Percentiles rank a stretch among this genome's conserved stretches.
These are phyloP conservation scores for Liasis olivaceus DNA, from an alignment of 2,797 vertebrate species.

Conservation along the genomic window DNA sequence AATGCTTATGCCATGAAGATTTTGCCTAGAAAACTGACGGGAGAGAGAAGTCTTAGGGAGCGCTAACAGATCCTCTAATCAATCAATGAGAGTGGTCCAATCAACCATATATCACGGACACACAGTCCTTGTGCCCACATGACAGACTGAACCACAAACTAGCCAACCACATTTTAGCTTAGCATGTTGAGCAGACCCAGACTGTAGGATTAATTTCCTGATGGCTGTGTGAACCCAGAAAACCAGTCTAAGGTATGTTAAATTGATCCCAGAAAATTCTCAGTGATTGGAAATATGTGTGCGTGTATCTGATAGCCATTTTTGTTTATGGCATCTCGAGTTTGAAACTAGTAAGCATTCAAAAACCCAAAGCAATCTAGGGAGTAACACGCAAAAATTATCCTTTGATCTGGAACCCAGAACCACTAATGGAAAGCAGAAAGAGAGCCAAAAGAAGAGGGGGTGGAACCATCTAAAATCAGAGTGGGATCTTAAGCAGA, in stretches of 20 bases:
- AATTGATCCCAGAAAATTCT: not conserved
- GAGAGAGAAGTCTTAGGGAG: not conserved
- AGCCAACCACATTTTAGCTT: not conserved
- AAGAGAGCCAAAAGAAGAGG: too few species aligned
- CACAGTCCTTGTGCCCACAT: not conserved
- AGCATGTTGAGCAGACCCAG: not conserved
- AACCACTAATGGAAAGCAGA: not conserved
- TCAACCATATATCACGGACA: not conserved
- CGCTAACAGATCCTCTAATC: not conserved
- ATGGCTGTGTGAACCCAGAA: not conserved
- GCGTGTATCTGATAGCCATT: not conserved
- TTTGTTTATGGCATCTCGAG: too few species aligned
- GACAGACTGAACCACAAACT: not conserved
- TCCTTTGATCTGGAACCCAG: not conserved
- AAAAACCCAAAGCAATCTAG: not conserved
- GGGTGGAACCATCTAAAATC: not conserved
- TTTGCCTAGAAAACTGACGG: not conserved
- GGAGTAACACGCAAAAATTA: not conserved
- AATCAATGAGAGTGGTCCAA: not conserved
- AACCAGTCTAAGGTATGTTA: not conserved
- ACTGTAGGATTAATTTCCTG: not conserved
- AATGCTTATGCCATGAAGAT: not conserved
- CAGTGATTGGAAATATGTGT: not conserved
- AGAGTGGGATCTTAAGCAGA: too few species aligned
- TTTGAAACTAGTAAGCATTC: too few species aligned